Evolutionary conservation across 2,797 vertebrate genomes (phyloP).

Genomic region (Sebastes trivittatus): DNA sequence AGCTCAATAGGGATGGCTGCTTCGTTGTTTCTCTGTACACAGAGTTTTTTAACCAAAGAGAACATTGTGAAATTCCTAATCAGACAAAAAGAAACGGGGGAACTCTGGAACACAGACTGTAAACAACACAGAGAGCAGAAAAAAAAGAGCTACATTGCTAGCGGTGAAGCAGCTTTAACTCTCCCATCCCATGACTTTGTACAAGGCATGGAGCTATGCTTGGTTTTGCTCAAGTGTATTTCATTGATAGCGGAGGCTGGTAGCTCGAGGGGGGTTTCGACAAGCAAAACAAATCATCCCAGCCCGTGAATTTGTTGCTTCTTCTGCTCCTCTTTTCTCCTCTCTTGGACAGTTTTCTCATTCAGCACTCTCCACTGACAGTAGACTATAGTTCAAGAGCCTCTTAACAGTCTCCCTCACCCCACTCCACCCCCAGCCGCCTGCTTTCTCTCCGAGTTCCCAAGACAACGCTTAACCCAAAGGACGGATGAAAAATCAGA

Average conservation of each 20-base stretch:
- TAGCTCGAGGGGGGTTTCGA: slow-evolving; percentile 56
- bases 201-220: slow-evolving; percentile 49
- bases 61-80: slow-evolving; percentile 76
- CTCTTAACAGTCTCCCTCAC: slow-evolving; percentile 75
- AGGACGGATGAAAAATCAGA: slow-evolving; percentile 76
- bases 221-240: slow-evolving; percentile 53
- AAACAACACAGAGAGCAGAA: slow-evolving; percentile 46
- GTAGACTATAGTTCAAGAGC: slow-evolving; percentile 79
- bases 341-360: slow-evolving; percentile 74
- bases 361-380: slow-evolving; percentile 76
- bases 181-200: slow-evolving; percentile 55
- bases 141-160: slow-evolving; percentile 30
- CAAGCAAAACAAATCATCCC: slow-evolving; percentile 73
- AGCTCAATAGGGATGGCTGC: slow-evolving; percentile 67
- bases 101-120: slow-evolving; percentile 60
- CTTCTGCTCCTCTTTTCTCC: slow-evolving; percentile 65
- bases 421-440: slow-evolving; percentile 64
- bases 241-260: slow-evolving; percentile 59
- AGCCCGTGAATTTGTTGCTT: slow-evolving; percentile 68
- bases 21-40: slow-evolving; percentile 57
- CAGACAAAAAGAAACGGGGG: slow-evolving; percentile 62
- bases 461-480: slow-evolving; percentile 80
- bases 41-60: slow-evolving; percentile 53
- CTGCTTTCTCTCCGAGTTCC: slow-evolving; percentile 71
- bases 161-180: slow-evolving; percentile 58